phyloP scores from a whole-genome alignment of 2,888 invertebrate genomes.

The Labia minor region DNA sequence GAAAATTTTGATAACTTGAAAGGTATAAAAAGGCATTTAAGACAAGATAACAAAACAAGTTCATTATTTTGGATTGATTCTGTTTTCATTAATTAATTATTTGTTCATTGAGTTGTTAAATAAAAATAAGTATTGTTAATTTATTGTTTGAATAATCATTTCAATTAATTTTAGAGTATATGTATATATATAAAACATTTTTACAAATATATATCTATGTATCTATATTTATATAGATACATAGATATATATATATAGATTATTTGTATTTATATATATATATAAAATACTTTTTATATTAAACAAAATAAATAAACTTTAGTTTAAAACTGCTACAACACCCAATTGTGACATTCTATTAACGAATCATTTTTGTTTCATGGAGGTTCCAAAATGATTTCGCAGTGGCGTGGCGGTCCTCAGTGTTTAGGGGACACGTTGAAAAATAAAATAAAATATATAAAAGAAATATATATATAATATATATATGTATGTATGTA shows the following conservation, averaged over 20 bases:
- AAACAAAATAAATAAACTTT: no score
- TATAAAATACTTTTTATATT: no score
- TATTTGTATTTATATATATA: no score
- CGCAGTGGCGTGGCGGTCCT: conserved; percentile 5
- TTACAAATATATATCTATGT: neutral
- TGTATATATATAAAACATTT: no score
- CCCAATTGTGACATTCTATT: no score
- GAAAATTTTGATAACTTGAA: neutral
- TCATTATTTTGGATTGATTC: neutral
- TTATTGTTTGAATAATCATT: neutral
- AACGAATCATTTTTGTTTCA: neutral
- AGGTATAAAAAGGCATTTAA: neutral
- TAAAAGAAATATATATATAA: neutral
- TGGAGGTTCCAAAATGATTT: neutral
- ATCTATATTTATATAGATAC: neutral
- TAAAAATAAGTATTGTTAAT: neutral
- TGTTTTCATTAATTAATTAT: no score
- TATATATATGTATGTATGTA: no score
- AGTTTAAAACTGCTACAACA: no score
- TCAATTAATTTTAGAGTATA: no score
- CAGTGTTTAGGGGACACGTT: conserved; percentile 1
- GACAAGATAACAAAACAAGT: neutral
- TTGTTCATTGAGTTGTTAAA: neutral
- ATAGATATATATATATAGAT: neutral
- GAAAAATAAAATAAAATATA: neutral